Percentiles rank a stretch among this genome's conserved stretches.
Evolutionary conservation across 2,888 invertebrate genomes (phyloP).

Genomic region (Thymelicus acteon): DNA sequence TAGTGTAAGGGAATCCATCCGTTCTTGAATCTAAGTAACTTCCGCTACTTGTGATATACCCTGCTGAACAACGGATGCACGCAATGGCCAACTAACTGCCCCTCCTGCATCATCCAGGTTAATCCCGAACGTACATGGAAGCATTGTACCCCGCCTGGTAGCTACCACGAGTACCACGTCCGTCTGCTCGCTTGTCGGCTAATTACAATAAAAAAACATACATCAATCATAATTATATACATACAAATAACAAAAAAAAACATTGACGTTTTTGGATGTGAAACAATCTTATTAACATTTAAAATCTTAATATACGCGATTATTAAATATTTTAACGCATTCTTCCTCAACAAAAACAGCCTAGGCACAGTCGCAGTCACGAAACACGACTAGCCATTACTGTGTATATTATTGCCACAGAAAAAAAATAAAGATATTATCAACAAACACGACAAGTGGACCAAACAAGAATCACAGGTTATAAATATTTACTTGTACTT

Average conservation of each 20-base stretch:
- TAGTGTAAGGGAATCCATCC: too few relatives aligned
- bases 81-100: too few relatives aligned
- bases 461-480: constrained; percentile 35
- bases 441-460: constrained; percentile 34
- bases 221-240: not conserved
- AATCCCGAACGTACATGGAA: too few relatives aligned
- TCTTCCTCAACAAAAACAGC: constrained; percentile 34
- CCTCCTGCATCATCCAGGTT: too few relatives aligned
- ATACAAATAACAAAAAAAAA: not conserved
- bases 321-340: constrained; percentile 29
- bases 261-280: constrained; percentile 7
- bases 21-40: too few relatives aligned
- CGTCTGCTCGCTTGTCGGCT: not conserved
- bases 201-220: not conserved
- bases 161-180: too few relatives aligned
- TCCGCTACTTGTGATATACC: too few relatives aligned
- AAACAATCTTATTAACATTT: constrained; percentile 16
- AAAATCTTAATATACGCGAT: constrained; percentile 25
- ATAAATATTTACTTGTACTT: constrained; percentile 34
- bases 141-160: too few relatives aligned
- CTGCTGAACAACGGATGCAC: too few relatives aligned
- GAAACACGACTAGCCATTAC: constrained; percentile 25
- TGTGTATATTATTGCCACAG: constrained; percentile 17
- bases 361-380: constrained; percentile 27
- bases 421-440: constrained; percentile 34